phyloP scores from a whole-genome alignment of 2,113 vertebrate genomes.

The Lamprologus lemairii region DNA sequence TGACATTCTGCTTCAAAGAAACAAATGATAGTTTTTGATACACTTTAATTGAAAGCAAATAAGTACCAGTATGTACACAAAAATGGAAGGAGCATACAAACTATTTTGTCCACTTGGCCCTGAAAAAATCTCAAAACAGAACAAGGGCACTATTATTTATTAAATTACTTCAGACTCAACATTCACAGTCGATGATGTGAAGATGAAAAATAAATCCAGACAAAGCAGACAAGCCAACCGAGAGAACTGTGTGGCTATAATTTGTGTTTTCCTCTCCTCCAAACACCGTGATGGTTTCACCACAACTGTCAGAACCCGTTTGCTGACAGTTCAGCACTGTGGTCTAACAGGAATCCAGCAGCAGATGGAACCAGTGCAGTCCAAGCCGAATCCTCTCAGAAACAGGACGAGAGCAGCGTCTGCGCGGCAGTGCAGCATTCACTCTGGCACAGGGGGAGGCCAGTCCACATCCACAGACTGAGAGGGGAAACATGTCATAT shows the following conservation, averaged over 20 bases:
- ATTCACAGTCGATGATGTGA: not conserved
- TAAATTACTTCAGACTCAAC: not conserved
- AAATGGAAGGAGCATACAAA: not conserved
- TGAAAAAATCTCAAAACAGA: not conserved
- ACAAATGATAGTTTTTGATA: not conserved
- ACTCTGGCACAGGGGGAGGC: conserved; percentile 85
- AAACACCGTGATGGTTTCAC: not conserved
- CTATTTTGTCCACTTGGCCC: not conserved
- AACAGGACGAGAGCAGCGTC: not conserved
- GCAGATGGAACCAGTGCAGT: not conserved
- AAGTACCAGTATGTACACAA: not conserved
- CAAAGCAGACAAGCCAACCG: not conserved
- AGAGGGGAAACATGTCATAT: not conserved
- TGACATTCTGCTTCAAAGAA: not conserved
- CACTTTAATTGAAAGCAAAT: not conserved
- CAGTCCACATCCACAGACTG: conserved; percentile 97
- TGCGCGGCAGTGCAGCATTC: not conserved
- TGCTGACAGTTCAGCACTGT: not conserved
- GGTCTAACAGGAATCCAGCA: not conserved
- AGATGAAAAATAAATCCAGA: not conserved
- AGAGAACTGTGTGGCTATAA: not conserved
- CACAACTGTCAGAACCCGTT: not conserved
- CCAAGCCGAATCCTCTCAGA: not conserved
- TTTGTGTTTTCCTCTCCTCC: not conserved
- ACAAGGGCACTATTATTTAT: not conserved